Evolutionary conservation across 1,140 invertebrate genomes (phyloP).

Genomic region (Papilio polyxenes): DNA sequence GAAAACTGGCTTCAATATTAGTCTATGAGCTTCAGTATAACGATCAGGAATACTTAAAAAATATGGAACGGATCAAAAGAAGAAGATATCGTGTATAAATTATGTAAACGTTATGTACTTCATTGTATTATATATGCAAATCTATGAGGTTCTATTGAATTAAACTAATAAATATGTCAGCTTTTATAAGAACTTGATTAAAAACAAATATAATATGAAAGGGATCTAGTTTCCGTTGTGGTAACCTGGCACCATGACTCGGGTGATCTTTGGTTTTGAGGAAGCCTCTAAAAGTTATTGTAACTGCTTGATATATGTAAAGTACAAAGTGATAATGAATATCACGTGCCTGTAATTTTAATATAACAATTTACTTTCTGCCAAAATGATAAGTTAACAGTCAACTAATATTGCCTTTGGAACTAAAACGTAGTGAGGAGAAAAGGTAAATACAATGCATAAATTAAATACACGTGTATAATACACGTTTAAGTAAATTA

Average conservation of each 20-base stretch:
- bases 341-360: background rate
- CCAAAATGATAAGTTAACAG: background rate
- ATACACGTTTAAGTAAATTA: background rate
- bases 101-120: slow-evolving; percentile 18
- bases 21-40: slow-evolving; percentile 46
- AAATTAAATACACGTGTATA: background rate
- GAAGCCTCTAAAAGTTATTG: slow-evolving; percentile 9
- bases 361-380: slow-evolving; percentile 9
- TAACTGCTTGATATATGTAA: background rate
- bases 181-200: too few species aligned
- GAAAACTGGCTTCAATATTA: slow-evolving; percentile 53
- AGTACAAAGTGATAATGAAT: background rate
- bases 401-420: slow-evolving; percentile 4
- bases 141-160: background rate
- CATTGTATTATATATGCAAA: background rate
- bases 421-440: background rate
- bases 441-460: background rate
- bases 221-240: background rate
- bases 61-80: slow-evolving; percentile 29
- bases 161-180: too few species aligned
- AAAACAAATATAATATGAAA: background rate
- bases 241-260: background rate
- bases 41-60: background rate
- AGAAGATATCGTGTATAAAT: slow-evolving; percentile 34
- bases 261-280: background rate